These are phyloP conservation scores for Steinernema scapterisci DNA, from an alignment of 2,888 invertebrate genomes.

Conservation along the genomic window DNA sequence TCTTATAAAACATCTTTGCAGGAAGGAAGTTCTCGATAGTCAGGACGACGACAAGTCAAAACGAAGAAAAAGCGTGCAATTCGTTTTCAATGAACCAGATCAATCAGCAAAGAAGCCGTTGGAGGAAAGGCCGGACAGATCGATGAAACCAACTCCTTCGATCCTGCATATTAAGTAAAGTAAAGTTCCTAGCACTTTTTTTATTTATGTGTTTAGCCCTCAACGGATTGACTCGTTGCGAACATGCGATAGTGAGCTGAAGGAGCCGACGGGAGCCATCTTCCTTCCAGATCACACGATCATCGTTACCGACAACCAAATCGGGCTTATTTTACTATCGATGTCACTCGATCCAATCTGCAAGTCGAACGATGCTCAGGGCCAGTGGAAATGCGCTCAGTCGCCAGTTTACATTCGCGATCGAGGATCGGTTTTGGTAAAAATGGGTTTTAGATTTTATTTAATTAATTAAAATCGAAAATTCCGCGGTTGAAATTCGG, in stretches of 20 bases:
- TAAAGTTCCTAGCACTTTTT: not conserved
- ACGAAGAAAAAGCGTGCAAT: slow-evolving; percentile 19
- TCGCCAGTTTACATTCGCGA: slow-evolving; percentile 20
- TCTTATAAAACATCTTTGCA: not conserved
- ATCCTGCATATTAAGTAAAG: slow-evolving; percentile 13
- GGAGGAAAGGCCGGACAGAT: not conserved
- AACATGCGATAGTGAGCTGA: slow-evolving; percentile 12
- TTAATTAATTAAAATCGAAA: not conserved
- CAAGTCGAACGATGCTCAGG: not conserved
- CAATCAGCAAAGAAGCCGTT: not conserved
- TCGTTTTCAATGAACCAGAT: not conserved
- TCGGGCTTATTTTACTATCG: not conserved
- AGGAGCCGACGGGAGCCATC: slow-evolving; percentile 13
- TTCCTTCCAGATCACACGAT: slow-evolving; percentile 25
- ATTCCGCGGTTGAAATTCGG: no score
- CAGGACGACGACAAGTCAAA: not conserved
- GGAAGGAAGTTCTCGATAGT: not conserved
- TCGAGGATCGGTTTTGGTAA: slow-evolving; percentile 19
- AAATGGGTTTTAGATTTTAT: not conserved
- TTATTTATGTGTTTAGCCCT: not conserved
- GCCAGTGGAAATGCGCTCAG: slow-evolving; percentile 12
- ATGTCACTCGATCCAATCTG: slow-evolving; percentile 19
- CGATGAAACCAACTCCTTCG: not conserved
- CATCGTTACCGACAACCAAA: slow-evolving; percentile 20
- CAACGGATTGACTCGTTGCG: slow-evolving; percentile 4